Conservation (phyloP, 2,888 invertebrate genomes). For the Polydrusus pterygomalis region DNA sequence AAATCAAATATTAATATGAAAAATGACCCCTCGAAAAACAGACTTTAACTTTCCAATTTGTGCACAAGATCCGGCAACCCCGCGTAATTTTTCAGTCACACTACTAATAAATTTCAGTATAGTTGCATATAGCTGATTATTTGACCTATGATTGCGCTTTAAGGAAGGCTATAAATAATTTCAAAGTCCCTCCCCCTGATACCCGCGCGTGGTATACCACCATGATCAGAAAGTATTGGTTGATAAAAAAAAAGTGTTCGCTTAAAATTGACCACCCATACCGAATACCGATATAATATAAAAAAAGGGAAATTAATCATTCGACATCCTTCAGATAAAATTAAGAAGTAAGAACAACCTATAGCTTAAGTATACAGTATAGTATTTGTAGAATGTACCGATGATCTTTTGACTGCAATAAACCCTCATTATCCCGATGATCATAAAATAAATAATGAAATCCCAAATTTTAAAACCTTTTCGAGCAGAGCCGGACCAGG, state of each 20-base stretch:
- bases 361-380: too few species aligned
- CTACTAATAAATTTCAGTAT: constrained; percentile 17
- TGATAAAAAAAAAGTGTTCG: constrained; percentile 21
- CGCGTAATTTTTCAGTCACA: constrained; percentile 13
- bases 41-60: too few species aligned
- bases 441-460: too few species aligned
- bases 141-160: constrained; percentile 19
- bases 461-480: too few species aligned
- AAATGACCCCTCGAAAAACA: too few species aligned
- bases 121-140: constrained; percentile 15
- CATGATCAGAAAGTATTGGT: not conserved
- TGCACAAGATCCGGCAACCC: constrained; percentile 1
- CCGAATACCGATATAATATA: too few species aligned
- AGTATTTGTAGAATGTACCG: too few species aligned
- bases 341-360: constrained; percentile 12
- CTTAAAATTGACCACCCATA: constrained; percentile 45
- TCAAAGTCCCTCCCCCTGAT: not conserved
- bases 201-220: not conserved
- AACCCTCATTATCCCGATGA: too few species aligned
- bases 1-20: too few species aligned
- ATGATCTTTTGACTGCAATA: too few species aligned
- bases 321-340: constrained; percentile 30
- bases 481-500: too few species aligned
- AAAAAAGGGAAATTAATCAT: constrained; percentile 50
- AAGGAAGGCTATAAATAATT: constrained; percentile 27